Conservation (phyloP, 2,113 vertebrate species). For the Polypterus bichir region DNA sequence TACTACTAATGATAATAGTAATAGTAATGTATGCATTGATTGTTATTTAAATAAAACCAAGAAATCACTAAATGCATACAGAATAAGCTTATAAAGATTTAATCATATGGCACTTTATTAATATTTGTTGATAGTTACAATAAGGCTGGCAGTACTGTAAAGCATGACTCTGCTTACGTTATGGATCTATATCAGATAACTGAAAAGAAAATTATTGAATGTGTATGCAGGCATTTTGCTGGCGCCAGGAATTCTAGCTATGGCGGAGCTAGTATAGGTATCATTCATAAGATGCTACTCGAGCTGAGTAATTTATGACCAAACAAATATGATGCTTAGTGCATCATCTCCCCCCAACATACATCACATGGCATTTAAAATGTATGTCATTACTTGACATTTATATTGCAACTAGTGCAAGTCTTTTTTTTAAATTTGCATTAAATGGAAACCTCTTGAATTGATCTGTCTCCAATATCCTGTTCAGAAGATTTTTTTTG, state of each 20-base stretch:
- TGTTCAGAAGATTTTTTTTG: background rate
- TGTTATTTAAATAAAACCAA: no score
- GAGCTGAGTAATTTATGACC: background rate
- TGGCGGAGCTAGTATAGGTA: background rate
- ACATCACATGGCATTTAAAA: background rate
- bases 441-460: slow-evolving; percentile 8
- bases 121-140: no score
- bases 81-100: no score
- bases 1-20: no score
- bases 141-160: no score
- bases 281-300: background rate
- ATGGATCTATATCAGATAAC: background rate
- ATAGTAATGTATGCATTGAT: no score
- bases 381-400: slow-evolving; percentile 5
- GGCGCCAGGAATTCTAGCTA: background rate
- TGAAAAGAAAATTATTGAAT: background rate
- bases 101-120: no score
- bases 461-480: background rate
- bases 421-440: slow-evolving; percentile 3
- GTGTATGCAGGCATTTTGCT: background rate
- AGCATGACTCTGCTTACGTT: background rate
- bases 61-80: no score
- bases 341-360: background rate
- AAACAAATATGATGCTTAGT: background rate
- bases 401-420: slow-evolving; percentile 8